phyloP scores from a whole-genome alignment of 1,140 invertebrate species.

The Panagrolaimus sp. region DNA sequence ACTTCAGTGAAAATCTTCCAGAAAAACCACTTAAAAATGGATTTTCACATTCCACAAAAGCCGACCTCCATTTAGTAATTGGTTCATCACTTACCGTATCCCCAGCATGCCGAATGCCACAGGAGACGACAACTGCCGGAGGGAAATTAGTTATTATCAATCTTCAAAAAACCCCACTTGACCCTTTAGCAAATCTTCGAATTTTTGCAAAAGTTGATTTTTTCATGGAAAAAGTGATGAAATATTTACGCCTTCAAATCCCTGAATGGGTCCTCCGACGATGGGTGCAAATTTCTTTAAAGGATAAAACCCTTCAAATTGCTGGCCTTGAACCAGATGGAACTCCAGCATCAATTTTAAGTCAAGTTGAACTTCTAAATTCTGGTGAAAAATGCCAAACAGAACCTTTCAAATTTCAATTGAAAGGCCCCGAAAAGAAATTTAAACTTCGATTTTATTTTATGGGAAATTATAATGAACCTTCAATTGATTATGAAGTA shows the following conservation, averaged over 20 bases:
- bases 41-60: neutral
- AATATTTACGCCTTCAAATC: too few species aligned
- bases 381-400: neutral
- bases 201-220: too few species aligned
- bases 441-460: neutral
- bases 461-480: conserved; percentile 11
- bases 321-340: conserved; percentile 1
- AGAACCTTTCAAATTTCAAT: neutral
- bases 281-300: too few species aligned
- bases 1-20: conserved; percentile 4
- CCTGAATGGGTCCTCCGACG: too few species aligned
- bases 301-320: neutral
- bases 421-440: neutral
- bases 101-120: too few species aligned
- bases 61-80: neutral
- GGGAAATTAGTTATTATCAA: too few species aligned
- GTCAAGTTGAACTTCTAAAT: conserved; percentile 8
- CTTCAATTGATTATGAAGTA: neutral
- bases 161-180: too few species aligned
- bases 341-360: neutral
- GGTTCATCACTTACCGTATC: neutral
- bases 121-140: too few species aligned
- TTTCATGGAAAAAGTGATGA: too few species aligned
- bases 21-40: neutral
- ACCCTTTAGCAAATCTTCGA: too few species aligned